Evolutionary conservation across 2,797 vertebrate genomes (phyloP).

Genomic region (Sparus aurata): DNA sequence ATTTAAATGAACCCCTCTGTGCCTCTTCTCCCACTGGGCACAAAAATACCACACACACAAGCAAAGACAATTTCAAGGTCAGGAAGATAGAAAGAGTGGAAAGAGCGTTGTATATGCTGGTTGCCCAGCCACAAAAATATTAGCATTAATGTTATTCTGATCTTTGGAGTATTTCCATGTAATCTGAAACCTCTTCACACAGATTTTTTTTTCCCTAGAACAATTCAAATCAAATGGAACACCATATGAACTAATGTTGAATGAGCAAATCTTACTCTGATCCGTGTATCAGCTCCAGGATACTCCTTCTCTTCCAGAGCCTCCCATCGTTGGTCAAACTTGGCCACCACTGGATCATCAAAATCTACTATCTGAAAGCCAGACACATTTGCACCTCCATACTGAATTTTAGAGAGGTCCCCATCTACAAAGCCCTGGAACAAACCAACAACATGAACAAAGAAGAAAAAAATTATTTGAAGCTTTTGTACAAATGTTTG

Average conservation of each 20-base stretch:
- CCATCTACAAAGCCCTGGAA: slow-evolving; percentile 95
- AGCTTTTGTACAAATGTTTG: background rate
- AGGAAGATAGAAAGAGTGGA: no score
- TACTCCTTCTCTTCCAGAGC: slow-evolving; percentile 97
- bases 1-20: background rate
- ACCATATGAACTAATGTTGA: background rate
- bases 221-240: background rate
- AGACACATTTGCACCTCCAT: slow-evolving; percentile 97
- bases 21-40: background rate
- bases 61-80: background rate
- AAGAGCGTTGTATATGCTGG: background rate
- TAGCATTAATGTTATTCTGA: background rate
- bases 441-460: slow-evolving; percentile 22
- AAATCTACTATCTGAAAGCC: slow-evolving; percentile 99
- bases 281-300: slow-evolving; percentile 93
- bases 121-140: no score
- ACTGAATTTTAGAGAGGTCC: slow-evolving; percentile 97
- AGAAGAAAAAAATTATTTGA: background rate
- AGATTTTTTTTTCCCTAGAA: background rate
- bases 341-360: slow-evolving; percentile 94
- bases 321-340: slow-evolving; percentile 98
- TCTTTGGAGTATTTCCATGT: background rate
- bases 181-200: background rate
- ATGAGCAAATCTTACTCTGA: slow-evolving; percentile 82
- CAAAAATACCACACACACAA: background rate